phyloP scores from a whole-genome alignment of 2,888 invertebrate genomes.

The Sphaerophoria taeniata region DNA sequence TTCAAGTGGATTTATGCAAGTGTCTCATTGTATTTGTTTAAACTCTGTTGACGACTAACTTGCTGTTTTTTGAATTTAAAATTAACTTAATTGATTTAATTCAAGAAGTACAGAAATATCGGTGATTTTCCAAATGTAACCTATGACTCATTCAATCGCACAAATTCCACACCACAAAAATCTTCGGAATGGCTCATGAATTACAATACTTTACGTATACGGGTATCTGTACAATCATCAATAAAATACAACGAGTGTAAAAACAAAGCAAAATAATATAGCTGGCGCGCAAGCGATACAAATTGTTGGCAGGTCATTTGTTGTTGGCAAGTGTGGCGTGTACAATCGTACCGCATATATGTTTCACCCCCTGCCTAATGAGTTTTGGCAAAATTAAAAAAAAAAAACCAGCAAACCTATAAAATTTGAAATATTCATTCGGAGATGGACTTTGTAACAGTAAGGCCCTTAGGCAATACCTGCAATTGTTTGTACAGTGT shows the following conservation, averaged over 20 bases:
- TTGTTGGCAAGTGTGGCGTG: slow-evolving; percentile 28
- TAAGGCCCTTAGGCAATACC: too few species aligned
- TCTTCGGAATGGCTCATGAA: not conserved
- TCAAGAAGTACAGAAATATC: not conserved
- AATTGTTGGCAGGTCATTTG: slow-evolving; percentile 48
- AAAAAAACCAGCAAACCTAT: too few species aligned
- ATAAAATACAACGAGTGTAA: slow-evolving; percentile 14
- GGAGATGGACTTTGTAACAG: too few species aligned
- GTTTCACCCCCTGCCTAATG: slow-evolving; percentile 47
- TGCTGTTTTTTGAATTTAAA: not conserved
- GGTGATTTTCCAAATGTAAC: not conserved
- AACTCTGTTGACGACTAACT: slow-evolving; percentile 18
- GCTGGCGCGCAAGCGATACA: slow-evolving; percentile 41
- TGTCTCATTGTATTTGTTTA: slow-evolving; percentile 4
- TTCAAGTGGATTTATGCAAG: slow-evolving; percentile 17
- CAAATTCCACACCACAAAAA: slow-evolving; percentile 21
- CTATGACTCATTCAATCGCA: slow-evolving; percentile 1
- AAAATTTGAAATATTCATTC: slow-evolving; percentile 18
- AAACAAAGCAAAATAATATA: slow-evolving; percentile 34
- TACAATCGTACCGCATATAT: slow-evolving; percentile 24
- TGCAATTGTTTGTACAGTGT: too few species aligned
- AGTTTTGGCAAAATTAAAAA: too few species aligned
- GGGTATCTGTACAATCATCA: slow-evolving; percentile 18
- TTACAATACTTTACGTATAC: too few species aligned
- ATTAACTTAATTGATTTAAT: not conserved